A percentile compares a stretch with the other conserved stretches of the same genome.
These are phyloP conservation scores for Megaustenia siamemsis DNA, from an alignment of 2,888 invertebrate species.

Conservation along the genomic window DNA sequence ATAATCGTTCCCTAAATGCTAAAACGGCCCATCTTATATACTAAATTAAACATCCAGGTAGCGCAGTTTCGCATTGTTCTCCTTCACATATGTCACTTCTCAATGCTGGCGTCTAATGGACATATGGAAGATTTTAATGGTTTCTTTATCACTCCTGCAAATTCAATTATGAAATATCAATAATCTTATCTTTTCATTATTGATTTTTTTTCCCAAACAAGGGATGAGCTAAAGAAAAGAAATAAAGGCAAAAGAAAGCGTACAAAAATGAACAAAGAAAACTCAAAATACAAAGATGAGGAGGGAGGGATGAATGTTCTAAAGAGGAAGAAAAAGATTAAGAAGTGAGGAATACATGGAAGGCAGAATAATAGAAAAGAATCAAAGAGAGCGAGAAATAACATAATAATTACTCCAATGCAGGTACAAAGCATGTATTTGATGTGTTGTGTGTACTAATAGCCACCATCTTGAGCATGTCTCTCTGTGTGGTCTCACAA, in stretches of 20 bases:
- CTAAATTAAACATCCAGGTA: not conserved
- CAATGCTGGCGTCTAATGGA: slow-evolving; percentile 8
- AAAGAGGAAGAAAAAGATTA: not conserved
- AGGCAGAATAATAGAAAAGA: too few species aligned
- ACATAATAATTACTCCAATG: too few species aligned
- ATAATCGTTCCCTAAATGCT: not conserved
- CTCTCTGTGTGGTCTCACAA: too few species aligned
- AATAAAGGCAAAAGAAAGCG: not conserved
- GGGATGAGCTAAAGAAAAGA: not conserved
- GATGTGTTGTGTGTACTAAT: too few species aligned
- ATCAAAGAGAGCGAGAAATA: too few species aligned
- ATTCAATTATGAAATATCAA: slow-evolving; percentile 27
- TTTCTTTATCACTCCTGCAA: slow-evolving; percentile 17
- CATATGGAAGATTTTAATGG: slow-evolving; percentile 21
- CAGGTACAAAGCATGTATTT: too few species aligned
- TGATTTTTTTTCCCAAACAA: not conserved
- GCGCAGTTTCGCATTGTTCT: not conserved
- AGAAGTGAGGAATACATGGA: not conserved
- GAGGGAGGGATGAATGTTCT: not conserved
- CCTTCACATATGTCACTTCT: slow-evolving; percentile 27
- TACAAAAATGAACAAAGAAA: not conserved
- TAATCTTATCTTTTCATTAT: slow-evolving; percentile 14
- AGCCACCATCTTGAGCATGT: too few species aligned
- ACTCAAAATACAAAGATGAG: too few species aligned
- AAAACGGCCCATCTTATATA: not conserved